Conservation (phyloP, 2,113 vertebrate genomes). For the Colaptes auratus region DNA sequence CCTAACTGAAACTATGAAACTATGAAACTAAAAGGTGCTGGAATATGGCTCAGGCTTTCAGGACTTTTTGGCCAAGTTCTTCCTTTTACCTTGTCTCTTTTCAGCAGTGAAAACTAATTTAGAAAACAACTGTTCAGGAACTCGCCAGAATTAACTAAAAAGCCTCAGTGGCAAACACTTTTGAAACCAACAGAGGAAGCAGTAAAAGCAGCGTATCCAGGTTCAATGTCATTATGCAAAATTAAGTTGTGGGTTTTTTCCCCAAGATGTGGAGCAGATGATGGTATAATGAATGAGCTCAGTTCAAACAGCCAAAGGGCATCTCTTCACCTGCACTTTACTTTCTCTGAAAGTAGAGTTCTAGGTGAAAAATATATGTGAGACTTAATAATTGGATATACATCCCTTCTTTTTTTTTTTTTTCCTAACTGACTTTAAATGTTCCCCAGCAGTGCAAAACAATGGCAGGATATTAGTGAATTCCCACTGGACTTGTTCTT, state of each 20-base stretch:
- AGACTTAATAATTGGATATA: no score
- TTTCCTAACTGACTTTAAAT: background rate
- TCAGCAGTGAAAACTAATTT: background rate
- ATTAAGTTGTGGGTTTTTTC: background rate
- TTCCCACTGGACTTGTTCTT: background rate
- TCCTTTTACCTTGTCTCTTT: background rate
- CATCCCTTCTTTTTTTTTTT: conserved; percentile 54
- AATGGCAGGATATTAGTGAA: background rate
- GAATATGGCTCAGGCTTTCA: background rate
- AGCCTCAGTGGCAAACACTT: background rate
- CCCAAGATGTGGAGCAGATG: background rate
- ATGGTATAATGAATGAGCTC: background rate
- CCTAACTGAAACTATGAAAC: no score
- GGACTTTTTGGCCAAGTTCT: background rate
- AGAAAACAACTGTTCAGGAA: background rate
- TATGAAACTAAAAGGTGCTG: background rate
- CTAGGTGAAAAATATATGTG: no score
- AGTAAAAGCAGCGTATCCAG: background rate
- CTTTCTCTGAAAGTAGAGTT: background rate
- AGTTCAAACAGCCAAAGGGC: background rate
- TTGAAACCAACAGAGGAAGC: background rate
- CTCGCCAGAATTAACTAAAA: background rate
- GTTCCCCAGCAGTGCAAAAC: background rate
- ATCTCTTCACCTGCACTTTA: background rate
- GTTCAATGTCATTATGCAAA: background rate